A percentile compares a stretch with the other conserved stretches of the same genome.
phyloP scores from a whole-genome alignment of 2,797 vertebrate genomes.

The Eptatretus atami region DNA sequence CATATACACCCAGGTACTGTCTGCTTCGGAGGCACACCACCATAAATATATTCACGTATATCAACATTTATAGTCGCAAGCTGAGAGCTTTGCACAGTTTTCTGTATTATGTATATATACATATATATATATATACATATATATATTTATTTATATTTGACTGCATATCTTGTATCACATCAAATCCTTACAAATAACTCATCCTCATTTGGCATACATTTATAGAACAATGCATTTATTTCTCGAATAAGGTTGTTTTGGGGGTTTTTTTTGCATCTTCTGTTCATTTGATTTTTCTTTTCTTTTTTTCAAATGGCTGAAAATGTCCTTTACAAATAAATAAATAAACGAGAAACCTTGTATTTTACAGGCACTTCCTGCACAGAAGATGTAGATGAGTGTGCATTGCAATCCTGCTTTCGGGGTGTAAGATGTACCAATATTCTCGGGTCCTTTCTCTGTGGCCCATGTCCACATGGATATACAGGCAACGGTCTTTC shows the following conservation, averaged over 20 bases:
- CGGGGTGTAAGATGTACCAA: conserved; percentile 20
- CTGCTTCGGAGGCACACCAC: too few relatives aligned
- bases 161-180: conserved; percentile 8
- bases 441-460: conserved; percentile 23
- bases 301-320: conserved; percentile 8
- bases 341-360: too few relatives aligned
- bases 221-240: conserved; percentile 9
- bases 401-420: conserved; percentile 21
- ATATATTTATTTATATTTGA: too few relatives aligned
- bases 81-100: too few relatives aligned
- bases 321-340: too few relatives aligned
- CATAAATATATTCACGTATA: too few relatives aligned
- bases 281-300: conserved; percentile 11
- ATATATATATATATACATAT: too few relatives aligned
- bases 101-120: too few relatives aligned
- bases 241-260: background rate
- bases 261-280: conserved; percentile 8
- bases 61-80: too few relatives aligned
- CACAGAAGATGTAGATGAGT: conserved; percentile 28
- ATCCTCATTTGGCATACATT: conserved; percentile 9
- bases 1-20: too few relatives aligned
- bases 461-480: conserved; percentile 23
- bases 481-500: conserved; percentile 23
- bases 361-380: conserved; percentile 18
- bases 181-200: conserved; percentile 12